A percentile compares a stretch with the other conserved stretches of the same genome.
These are phyloP conservation scores for Melanotaenia pygmaea DNA, from an alignment of 2,797 vertebrate species.

Conservation along the genomic window DNA sequence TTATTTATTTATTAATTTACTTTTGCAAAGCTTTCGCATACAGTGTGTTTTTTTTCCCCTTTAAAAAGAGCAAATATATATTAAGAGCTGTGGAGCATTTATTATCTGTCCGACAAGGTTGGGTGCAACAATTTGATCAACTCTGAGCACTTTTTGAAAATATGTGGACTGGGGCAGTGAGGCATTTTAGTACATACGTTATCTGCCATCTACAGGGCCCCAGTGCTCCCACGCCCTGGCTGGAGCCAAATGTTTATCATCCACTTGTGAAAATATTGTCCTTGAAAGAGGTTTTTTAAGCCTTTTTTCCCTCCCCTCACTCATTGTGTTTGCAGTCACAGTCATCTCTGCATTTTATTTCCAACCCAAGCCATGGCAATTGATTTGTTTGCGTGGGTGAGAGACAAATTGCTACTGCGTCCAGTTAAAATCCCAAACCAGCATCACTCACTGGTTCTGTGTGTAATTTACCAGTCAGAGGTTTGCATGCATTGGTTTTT, in stretches of 20 bases:
- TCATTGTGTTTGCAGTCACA: slow-evolving; percentile 31
- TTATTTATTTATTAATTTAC: not conserved
- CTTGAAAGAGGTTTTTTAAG: slow-evolving; percentile 58
- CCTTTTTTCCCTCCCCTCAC: slow-evolving; percentile 4
- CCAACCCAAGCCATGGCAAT: slow-evolving; percentile 47
- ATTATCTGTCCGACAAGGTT: slow-evolving; percentile 40
- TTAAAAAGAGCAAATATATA: slow-evolving; percentile 37
- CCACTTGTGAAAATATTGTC: slow-evolving; percentile 78
- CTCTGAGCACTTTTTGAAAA: slow-evolving; percentile 47
- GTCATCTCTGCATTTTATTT: slow-evolving; percentile 44
- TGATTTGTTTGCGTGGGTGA: slow-evolving; percentile 56
- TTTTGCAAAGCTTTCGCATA: not conserved
- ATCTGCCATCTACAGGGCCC: slow-evolving; percentile 67
- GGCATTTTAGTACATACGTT: slow-evolving; percentile 60
- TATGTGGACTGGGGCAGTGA: slow-evolving; percentile 43
- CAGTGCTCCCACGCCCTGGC: slow-evolving; percentile 65
- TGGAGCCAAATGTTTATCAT: slow-evolving; percentile 78
- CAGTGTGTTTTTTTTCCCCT: slow-evolving; percentile 31
- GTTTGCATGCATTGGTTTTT: slow-evolving; percentile 8
- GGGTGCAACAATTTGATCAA: slow-evolving; percentile 52
- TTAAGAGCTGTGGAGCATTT: slow-evolving; percentile 37
- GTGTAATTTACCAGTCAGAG: slow-evolving; percentile 41
- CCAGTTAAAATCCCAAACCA: slow-evolving; percentile 44
- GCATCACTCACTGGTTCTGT: slow-evolving; percentile 27
- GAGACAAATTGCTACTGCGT: slow-evolving; percentile 51